These are phyloP conservation scores for Drosophila repletoides DNA, from an alignment of 1,140 invertebrate genomes.

Conservation along the genomic window DNA sequence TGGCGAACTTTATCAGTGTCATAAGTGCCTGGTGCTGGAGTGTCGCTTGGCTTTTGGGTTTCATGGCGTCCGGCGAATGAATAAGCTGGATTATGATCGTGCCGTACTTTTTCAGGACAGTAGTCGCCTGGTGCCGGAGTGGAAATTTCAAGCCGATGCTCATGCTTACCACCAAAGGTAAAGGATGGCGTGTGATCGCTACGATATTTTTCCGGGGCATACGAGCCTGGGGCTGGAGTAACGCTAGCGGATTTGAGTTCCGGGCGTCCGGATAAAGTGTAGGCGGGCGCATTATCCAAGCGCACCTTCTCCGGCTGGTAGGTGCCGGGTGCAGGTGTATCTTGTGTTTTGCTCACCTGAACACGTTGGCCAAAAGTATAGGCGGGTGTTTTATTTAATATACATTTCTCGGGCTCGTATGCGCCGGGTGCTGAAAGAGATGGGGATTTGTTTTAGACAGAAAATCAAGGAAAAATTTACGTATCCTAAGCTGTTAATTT, in stretches of 20 bases:
- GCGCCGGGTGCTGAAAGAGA: slow-evolving; percentile 87
- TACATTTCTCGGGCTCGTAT: slow-evolving; percentile 90
- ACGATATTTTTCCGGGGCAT: slow-evolving; percentile 85
- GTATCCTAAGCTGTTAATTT: slow-evolving; percentile 82
- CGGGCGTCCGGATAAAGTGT: slow-evolving; percentile 84
- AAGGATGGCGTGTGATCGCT: slow-evolving; percentile 85
- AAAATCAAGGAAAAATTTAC: neutral
- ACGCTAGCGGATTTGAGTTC: slow-evolving; percentile 83
- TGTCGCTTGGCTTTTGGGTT: slow-evolving; percentile 82
- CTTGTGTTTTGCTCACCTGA: slow-evolving; percentile 83
- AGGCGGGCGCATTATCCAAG: slow-evolving; percentile 84
- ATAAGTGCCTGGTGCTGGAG: slow-evolving; percentile 84
- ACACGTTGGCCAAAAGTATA: slow-evolving; percentile 84
- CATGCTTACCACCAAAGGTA: slow-evolving; percentile 84
- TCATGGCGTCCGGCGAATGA: slow-evolving; percentile 84
- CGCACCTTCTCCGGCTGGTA: slow-evolving; percentile 87
- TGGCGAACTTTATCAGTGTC: slow-evolving; percentile 85
- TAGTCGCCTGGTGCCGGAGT: slow-evolving; percentile 91
- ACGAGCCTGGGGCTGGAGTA: slow-evolving; percentile 85
- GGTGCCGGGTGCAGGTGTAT: slow-evolving; percentile 86
- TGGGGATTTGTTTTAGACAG: neutral
- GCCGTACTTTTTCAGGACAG: slow-evolving; percentile 86
- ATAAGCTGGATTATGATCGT: slow-evolving; percentile 84
- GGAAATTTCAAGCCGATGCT: slow-evolving; percentile 85
- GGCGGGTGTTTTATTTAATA: slow-evolving; percentile 84